These are phyloP conservation scores for Melanotaenia boesemani DNA, from an alignment of 2,797 vertebrate species.

Conservation along the genomic window DNA sequence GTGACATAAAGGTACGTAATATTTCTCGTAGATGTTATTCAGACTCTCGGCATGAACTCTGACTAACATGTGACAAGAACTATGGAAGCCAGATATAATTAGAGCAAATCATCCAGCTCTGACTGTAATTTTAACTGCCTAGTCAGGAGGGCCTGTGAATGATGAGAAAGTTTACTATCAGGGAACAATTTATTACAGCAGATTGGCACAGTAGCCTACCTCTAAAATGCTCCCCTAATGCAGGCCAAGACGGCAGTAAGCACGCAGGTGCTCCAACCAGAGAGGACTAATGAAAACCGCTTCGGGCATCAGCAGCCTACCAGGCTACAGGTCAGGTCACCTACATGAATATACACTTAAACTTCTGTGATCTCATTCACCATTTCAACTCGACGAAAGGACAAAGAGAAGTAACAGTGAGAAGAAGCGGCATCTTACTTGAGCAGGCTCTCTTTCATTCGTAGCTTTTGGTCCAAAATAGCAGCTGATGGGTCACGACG, in stretches of 20 bases:
- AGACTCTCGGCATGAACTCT: slow-evolving; percentile 42
- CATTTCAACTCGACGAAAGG: not conserved
- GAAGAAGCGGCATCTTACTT: slow-evolving; percentile 62
- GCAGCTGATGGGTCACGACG: slow-evolving; percentile 71
- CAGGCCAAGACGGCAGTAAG: slow-evolving; percentile 8
- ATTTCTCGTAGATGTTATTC: slow-evolving; percentile 26
- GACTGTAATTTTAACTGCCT: slow-evolving; percentile 50
- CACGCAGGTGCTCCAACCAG: slow-evolving; percentile 47
- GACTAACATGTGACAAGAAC: slow-evolving; percentile 48
- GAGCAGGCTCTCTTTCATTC: slow-evolving; percentile 29
- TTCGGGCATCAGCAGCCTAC: slow-evolving; percentile 42
- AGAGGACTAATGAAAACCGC: slow-evolving; percentile 27
- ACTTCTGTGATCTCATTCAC: slow-evolving; percentile 25
- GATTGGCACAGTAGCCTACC: slow-evolving; percentile 41
- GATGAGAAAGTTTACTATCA: slow-evolving; percentile 72
- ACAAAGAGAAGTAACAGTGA: not conserved
- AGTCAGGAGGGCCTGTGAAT: slow-evolving; percentile 73
- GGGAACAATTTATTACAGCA: slow-evolving; percentile 47
- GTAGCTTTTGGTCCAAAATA: slow-evolving; percentile 46
- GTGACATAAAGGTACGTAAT: slow-evolving; percentile 15
- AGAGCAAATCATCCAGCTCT: slow-evolving; percentile 43
- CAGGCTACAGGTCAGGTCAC: slow-evolving; percentile 77
- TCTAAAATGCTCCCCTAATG: slow-evolving; percentile 28
- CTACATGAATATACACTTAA: slow-evolving; percentile 32
- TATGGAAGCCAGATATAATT: slow-evolving; percentile 45